A percentile compares a stretch with the other conserved stretches of the same genome.
Evolutionary conservation across 1,140 invertebrate species (phyloP).

Genomic region (Mizuhopecten yessoensis): DNA sequence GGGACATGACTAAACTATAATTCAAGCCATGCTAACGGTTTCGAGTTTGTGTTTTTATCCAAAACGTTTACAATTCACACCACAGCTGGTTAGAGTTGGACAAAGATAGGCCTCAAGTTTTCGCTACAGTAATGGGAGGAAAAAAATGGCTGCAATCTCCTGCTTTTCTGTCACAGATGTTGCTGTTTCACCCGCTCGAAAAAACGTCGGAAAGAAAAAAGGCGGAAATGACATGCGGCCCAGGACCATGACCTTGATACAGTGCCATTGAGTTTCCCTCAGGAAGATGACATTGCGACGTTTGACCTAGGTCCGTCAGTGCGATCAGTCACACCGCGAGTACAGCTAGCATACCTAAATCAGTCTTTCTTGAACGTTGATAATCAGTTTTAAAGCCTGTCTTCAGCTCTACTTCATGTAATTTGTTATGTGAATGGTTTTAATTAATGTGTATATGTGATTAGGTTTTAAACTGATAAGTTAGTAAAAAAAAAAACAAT

Average conservation of each 20-base stretch:
- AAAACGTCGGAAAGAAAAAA: constrained; percentile 72
- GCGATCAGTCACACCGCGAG: constrained; percentile 40
- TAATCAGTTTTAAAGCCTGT: constrained; percentile 42
- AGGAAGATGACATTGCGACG: constrained; percentile 51
- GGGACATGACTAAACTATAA: neutral
- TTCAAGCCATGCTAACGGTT: constrained; percentile 1
- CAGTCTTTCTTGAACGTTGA: constrained; percentile 53
- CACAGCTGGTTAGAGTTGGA: constrained; percentile 18
- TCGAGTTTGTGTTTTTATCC: neutral
- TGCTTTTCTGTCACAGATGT: constrained; percentile 71
- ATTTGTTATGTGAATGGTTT: constrained; percentile 20
- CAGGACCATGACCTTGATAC: constrained; percentile 73
- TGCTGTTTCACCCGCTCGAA: constrained; percentile 74
- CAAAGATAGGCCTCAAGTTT: neutral
- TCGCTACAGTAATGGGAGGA: neutral
- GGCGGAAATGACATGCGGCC: constrained; percentile 76
- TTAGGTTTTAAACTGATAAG: constrained; percentile 19
- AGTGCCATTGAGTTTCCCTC: constrained; percentile 67
- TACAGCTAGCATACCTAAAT: constrained; percentile 47
- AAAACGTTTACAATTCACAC: neutral
- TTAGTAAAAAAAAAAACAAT: neutral
- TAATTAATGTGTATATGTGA: constrained; percentile 44
- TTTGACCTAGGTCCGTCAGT: constrained; percentile 48
- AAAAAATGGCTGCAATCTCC: constrained; percentile 53
- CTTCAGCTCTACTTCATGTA: neutral